phyloP scores from a whole-genome alignment of 2,113 vertebrate genomes.

The Grallaria varia region DNA sequence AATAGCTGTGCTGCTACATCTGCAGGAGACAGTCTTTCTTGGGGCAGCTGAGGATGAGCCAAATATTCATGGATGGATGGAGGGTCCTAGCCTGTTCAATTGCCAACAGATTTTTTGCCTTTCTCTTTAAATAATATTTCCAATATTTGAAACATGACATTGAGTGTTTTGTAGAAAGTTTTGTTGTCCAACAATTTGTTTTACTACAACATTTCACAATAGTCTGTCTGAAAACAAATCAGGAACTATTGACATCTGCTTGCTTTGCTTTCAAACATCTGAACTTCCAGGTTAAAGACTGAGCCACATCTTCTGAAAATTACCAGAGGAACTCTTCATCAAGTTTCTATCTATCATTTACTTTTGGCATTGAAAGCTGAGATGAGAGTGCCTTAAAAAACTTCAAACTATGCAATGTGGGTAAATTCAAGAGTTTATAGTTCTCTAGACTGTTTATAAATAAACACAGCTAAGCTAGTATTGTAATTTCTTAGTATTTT shows the following conservation, averaged over 20 bases:
- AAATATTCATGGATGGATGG: fast-evolving
- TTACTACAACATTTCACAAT: not conserved
- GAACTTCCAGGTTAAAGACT: not conserved
- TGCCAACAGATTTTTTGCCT: not conserved
- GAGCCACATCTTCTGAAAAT: not conserved
- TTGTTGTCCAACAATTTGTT: not conserved
- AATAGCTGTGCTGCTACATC: not conserved
- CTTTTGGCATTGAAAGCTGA: not conserved
- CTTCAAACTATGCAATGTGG: fast-evolving
- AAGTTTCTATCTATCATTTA: not conserved
- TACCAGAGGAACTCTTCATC: not conserved
- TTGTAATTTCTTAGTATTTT: not conserved
- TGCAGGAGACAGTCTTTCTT: not conserved
- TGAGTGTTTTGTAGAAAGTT: not conserved
- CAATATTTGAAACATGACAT: not conserved
- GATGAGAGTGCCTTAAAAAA: not conserved
- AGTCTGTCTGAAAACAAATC: not conserved
- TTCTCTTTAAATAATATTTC: not conserved
- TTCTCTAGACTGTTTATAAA: not conserved
- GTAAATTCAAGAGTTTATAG: not conserved
- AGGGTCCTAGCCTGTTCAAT: not conserved
- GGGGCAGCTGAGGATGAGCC: not conserved
- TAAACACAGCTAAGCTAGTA: not conserved
- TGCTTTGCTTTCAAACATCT: not conserved
- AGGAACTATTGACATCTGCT: not conserved